Evolutionary conservation across 1,140 invertebrate genomes (phyloP), one percentile per base, ranked within the genome.

Genomic region (Andricus grossulariae): DNA sequence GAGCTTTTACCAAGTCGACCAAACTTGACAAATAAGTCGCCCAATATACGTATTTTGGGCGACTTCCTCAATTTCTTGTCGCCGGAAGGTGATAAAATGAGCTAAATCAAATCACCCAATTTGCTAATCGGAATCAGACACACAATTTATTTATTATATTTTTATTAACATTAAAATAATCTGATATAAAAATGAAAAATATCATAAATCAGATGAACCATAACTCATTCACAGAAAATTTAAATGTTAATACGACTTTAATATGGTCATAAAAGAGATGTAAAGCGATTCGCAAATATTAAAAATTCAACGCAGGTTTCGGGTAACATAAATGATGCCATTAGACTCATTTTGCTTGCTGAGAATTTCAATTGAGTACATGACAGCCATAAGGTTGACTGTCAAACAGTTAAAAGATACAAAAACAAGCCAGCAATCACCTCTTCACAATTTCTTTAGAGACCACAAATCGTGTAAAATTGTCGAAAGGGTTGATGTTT

Each of bases 381-480:
- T 16, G 52, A 54, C 52, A 54, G 18, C 52, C 52, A 54, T 54
- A n/a, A 54, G n/a, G 52, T 54, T 54, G 19, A 54, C 8, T 54
- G 52, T 54, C 52, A 54, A 54, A 54, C 52, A 54, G 52, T 54
- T 18, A 18, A 54, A 54, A 1, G 18, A 19, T 54, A 54, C 52
- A 54, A 54, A 54, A 54, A 54, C 52, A 54, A 54, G n/a, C 18
- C 52, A 18, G 18, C 18, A 54, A 54, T 54, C 52, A 54, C 52
- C 52, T 54, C n/a, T 54, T 54, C 52, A 54, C 4, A 54, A 19
- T 54, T n/a, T 18, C 18, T 54, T 54, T 54, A 54, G 52, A 54
- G 16, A 19, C 18, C 52, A 54, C 52, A 54, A 54, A 54, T 54
- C 52, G 52, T 54, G 52, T 19, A 0, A 54, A 19, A 54, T 54